phyloP scores from a whole-genome alignment of 2,888 invertebrate genomes.

The Omphaloscelis lunosa region DNA sequence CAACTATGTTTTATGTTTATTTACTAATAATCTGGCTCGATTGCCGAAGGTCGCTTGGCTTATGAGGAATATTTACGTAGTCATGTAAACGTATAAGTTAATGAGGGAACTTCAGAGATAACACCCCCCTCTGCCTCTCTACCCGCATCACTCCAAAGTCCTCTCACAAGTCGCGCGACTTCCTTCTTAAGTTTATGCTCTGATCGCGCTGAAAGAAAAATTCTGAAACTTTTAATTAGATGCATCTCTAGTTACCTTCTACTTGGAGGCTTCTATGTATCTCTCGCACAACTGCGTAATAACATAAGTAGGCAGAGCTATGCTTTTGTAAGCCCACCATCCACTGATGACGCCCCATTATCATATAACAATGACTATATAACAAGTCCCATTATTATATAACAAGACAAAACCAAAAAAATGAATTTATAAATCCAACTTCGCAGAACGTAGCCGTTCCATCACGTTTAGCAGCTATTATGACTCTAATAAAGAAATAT shows the following conservation, averaged over 20 bases:
- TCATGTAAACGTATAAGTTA: conserved; percentile 57
- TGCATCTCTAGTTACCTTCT: conserved; percentile 7
- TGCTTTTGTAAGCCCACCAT: neutral
- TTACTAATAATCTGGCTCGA: conserved; percentile 16
- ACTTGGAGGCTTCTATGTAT: neutral
- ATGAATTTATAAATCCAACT: neutral
- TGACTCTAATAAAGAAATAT: neutral
- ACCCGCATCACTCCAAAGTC: conserved; percentile 52
- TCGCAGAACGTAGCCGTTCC: neutral
- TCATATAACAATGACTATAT: neutral
- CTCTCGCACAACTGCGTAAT: neutral
- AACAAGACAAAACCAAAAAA: neutral
- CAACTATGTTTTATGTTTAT: conserved; percentile 10
- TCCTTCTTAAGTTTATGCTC: conserved; percentile 37
- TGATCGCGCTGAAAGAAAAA: conserved; percentile 36
- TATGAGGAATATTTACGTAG: conserved; percentile 46
- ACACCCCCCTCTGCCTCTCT: neutral
- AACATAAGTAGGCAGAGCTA: too few species aligned
- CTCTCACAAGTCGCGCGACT: conserved; percentile 43
- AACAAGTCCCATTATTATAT: neutral
- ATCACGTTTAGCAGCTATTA: neutral
- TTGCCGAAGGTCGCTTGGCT: conserved; percentile 18
- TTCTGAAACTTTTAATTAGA: conserved; percentile 53
- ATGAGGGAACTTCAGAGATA: conserved; percentile 62
- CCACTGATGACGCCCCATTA: neutral